Evolutionary conservation across 2,797 vertebrate genomes (phyloP), one percentile per base, ranked within the genome.

Genomic region (Mormyrops boulengeri): DNA sequence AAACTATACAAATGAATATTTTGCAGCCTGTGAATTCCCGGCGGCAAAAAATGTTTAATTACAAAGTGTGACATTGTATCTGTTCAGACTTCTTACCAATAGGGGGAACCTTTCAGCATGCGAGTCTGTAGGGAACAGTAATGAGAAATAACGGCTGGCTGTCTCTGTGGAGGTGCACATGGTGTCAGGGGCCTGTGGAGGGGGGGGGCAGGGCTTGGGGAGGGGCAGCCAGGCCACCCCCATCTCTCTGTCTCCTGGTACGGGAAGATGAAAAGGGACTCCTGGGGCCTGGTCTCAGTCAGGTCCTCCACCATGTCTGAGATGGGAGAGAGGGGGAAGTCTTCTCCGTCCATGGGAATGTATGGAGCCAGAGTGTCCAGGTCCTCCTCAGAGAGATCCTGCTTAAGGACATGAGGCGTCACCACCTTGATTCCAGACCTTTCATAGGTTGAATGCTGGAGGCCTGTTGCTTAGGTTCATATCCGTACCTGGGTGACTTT

Each of bases 321-420:
- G 62, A 90, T 34, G 22, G 94, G 91, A 55, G 90, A 88, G 55
- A 94, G 91, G n/a, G 89, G 89, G 87, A 93, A 93, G 88, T 94
- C 94, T 55, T 94, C 92, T 52, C 91, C 93, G 0, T 94, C 92
- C 91, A 93, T 94, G 30, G 94, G 92, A 62, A 94, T 94, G 84
- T 93, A 94, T 49, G 94, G 94, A 52, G 94, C 94, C 73, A 93
- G 91, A 30, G 89, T 91, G 52, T 93, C 93, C 89, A 94, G 92
- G 85, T 94, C 93, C 90, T 91, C 55, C 22, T 92, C 89, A 57
- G 22, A 89, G 47, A 91, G 77, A 47, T 92, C 90, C 91, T 93
- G 38, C 30, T 88, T 52, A 41, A 90, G 19, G 87, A 14, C 30
- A 2, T 7, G 49, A 73, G 17, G 1, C 8, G 12, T 55, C 17